Evolutionary conservation across 2,888 invertebrate genomes (phyloP), one percentile per base, ranked within the genome.

Genomic region (Eubasilissa splendida): DNA sequence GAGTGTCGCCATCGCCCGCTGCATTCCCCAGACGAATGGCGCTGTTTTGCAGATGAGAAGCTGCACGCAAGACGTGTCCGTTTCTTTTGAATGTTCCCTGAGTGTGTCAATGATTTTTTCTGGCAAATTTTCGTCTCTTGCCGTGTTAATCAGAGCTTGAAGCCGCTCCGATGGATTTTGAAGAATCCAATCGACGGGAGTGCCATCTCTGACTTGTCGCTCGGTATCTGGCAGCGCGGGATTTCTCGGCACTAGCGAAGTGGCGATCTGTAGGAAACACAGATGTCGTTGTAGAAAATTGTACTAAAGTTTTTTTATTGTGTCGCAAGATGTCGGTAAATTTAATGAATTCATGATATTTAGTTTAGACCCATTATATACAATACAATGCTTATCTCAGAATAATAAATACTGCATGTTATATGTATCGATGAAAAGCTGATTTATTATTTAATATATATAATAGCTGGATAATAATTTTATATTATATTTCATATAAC

Each of bases 21-120:
- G 96, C 92, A 96, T 95, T 84, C 93, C 93, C 88, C 91, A 91
- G 82, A 96, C 92, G 82, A 96, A 92, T 0, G 96, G 96, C 0
- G 94, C 92, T 83, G 92, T 92, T 88, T 96, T 96, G 86, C 96
- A 96, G 82, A 96, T 88, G 54, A 96, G 87, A 53, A 95, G 88
- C 85, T 93, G 92, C 3, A 95, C 89, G 85, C 96, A 96, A 75
- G 93, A 93, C 0, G 92, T 93, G 84, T 95, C 93, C 81, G 92
- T 89, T 14, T 90, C 90, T 0, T 89, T 87, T 33, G 91, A 90
- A 85, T 91, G 87, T 84, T 91, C 88, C 85, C 90, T 88, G 73
- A 95, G 89, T 83, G 92, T 87, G 10, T 93, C 89, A 74, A 94
- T 92, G 54, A 96, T 87, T 42, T 91, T 88, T 50, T 92, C 90